These are phyloP conservation scores for Cyanocitta stelleri DNA, from an alignment of 2,113 vertebrate species.

Conservation along the genomic window DNA sequence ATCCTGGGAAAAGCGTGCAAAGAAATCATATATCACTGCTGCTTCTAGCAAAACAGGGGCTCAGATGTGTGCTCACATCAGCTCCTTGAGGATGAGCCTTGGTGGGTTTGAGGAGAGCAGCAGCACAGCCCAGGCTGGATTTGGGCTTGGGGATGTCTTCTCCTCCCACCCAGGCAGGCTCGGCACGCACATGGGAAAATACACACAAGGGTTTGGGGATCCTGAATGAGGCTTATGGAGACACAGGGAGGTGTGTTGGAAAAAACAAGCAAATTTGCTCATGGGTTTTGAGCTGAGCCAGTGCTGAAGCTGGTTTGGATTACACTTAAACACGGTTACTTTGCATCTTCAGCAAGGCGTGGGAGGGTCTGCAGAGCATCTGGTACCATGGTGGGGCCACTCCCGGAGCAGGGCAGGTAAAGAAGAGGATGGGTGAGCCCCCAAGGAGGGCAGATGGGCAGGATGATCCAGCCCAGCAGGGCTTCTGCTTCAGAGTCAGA, in stretches of 20 bases:
- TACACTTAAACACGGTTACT: too few relatives aligned
- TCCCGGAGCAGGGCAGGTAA: rapidly evolving
- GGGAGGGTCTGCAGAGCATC: not conserved
- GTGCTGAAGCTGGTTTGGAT: not conserved
- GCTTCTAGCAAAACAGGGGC: not conserved
- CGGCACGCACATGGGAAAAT: rapidly evolving
- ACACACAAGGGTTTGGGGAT: not conserved
- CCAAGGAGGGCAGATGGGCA: rapidly evolving
- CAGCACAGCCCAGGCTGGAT: not conserved
- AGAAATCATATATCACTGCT: rapidly evolving
- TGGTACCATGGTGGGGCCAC: rapidly evolving
- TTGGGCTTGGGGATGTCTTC: not conserved
- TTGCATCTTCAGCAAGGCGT: rapidly evolving
- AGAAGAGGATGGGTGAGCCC: not conserved
- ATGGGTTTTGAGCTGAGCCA: not conserved
- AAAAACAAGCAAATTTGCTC: not conserved
- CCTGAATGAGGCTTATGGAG: not conserved
- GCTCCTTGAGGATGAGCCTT: rapidly evolving
- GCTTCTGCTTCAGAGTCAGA: not conserved
- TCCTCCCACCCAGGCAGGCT: not conserved
- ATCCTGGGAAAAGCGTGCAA: not conserved
- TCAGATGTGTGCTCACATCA: rapidly evolving
- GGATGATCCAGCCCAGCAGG: not conserved
- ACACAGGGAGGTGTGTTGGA: rapidly evolving
- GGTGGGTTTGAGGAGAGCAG: not conserved